Evolutionary conservation across 2,888 invertebrate genomes (phyloP).

Genomic region (Ennomos fuscantarius): DNA sequence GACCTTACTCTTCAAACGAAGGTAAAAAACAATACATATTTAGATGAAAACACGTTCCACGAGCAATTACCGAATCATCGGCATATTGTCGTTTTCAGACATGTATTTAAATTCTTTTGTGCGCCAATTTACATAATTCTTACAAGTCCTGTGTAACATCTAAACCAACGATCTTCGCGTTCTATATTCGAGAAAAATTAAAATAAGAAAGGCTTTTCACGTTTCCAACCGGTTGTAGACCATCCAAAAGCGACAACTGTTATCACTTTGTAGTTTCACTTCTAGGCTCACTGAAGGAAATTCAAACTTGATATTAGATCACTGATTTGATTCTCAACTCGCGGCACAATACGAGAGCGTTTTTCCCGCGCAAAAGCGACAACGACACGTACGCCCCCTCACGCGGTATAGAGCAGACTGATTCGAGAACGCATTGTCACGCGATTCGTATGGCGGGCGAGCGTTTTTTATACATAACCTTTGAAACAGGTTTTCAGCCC

Average conservation of each 20-base stretch:
- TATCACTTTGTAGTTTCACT: constrained; percentile 33
- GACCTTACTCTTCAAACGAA: constrained; percentile 36
- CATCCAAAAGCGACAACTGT: constrained; percentile 29
- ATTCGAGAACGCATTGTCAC: constrained; percentile 43
- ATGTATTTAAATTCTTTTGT: constrained; percentile 58
- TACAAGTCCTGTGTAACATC: constrained; percentile 27
- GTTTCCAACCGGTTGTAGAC: constrained; percentile 27
- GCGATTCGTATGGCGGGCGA: constrained; percentile 29
- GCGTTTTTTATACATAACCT: constrained; percentile 53
- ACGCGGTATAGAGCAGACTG: constrained; percentile 54
- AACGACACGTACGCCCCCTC: constrained; percentile 55
- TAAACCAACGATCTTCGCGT: constrained; percentile 59
- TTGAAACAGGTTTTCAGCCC: constrained; percentile 60
- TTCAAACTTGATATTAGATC: constrained; percentile 30
- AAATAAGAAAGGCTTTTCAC: constrained; percentile 20
- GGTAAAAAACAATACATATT: constrained; percentile 38
- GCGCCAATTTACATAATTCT: constrained; percentile 53
- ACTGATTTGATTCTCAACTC: constrained; percentile 40
- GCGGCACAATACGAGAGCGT: constrained; percentile 39
- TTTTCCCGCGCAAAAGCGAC: constrained; percentile 66
- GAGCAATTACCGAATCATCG: constrained; percentile 42
- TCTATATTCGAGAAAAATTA: constrained; percentile 35
- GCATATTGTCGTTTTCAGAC: constrained; percentile 50
- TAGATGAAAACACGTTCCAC: constrained; percentile 40
- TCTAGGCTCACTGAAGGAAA: constrained; percentile 25